Evolutionary conservation across 2,113 vertebrate species (phyloP), one percentile per base, ranked within the genome.

Genomic region (Macquaria australasica): DNA sequence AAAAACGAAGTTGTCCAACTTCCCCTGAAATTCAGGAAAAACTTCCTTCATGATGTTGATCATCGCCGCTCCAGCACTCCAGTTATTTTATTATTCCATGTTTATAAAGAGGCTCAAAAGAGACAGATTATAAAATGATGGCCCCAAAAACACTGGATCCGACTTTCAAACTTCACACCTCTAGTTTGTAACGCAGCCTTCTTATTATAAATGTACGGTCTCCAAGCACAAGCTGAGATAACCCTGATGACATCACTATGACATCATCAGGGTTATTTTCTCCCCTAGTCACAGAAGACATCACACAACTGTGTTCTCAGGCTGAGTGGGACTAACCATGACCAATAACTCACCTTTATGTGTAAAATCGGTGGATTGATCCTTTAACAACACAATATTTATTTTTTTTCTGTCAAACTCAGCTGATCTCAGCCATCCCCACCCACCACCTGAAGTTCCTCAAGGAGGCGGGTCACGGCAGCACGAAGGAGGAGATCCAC

Each of bases 401-500:
- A 6, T 6, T 6, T 48, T 48, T 25, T 70, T 34, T 53, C n/a
- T 50, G 15, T 53, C 8, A 2, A 3, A n/a, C n/a, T 37, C 73
- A 95, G 95, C n/a, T 99, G 34, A 97, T 99, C 91, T 96, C 96
- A 1, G 94, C 97, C 1, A 88, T 99, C 86, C 98, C 98, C 0
- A 99, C 97, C 1, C 96, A 97, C 81, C 97, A 92, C 70, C 93
- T 99, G 88, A 98, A 97, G 95, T 99, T 99, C 97, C 95, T 99
- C 91, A 99, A 97, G 93, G 98, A 99, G 68, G 98, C 97, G 0
- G 98, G 98, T 2, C 98, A 99, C 0, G 98, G 98, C 77, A 97
- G 91, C 90, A 94, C 96, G 28, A 99, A 98, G 88, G 97, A 98
- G 82, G 97, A 99, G 84, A 97, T 99, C 70, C 92, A 92, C 1